phyloP scores from a whole-genome alignment of 2,888 invertebrate species.

The Tetrapedia diversipes region DNA sequence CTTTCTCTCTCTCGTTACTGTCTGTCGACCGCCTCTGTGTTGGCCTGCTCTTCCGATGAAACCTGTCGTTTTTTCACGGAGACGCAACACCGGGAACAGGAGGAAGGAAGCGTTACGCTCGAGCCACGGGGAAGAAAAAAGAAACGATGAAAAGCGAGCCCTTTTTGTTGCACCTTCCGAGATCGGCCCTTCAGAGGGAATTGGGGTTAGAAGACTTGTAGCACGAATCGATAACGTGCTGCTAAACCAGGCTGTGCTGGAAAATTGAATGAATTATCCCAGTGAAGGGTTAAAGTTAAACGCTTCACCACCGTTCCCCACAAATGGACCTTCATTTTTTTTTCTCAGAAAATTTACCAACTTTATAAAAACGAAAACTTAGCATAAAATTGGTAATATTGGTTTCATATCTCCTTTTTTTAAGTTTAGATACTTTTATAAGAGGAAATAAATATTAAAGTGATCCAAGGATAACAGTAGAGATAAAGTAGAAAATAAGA shows the following conservation, averaged over 20 bases:
- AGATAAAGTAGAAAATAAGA: too few relatives aligned
- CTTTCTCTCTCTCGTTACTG: constrained; percentile 2
- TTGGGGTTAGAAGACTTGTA: constrained; percentile 19
- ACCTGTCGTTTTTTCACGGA: constrained; percentile 22
- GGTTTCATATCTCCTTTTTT: too few relatives aligned
- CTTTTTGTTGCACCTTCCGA: constrained; percentile 15
- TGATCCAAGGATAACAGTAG: too few relatives aligned
- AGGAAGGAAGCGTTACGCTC: constrained; percentile 35
- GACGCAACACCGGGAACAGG: constrained; percentile 34
- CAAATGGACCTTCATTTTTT: too few relatives aligned
- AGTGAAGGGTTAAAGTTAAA: too few relatives aligned
- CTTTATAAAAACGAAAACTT: too few relatives aligned
- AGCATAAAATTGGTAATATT: too few relatives aligned
- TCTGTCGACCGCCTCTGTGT: neutral
- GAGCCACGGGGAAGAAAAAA: constrained; percentile 33
- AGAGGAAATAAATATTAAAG: too few relatives aligned
- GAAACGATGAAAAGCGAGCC: constrained; percentile 37
- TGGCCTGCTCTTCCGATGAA: constrained; percentile 14
- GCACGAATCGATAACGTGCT: constrained; percentile 3
- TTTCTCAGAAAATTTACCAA: too few relatives aligned
- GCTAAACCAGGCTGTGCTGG: neutral
- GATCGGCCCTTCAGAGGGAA: constrained; percentile 3
- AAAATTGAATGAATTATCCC: neutral
- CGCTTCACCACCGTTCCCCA: too few relatives aligned
- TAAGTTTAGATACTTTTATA: too few relatives aligned